phyloP scores from a whole-genome alignment of 2,113 vertebrate genomes.

The Nothobranchius kuhntae region DNA sequence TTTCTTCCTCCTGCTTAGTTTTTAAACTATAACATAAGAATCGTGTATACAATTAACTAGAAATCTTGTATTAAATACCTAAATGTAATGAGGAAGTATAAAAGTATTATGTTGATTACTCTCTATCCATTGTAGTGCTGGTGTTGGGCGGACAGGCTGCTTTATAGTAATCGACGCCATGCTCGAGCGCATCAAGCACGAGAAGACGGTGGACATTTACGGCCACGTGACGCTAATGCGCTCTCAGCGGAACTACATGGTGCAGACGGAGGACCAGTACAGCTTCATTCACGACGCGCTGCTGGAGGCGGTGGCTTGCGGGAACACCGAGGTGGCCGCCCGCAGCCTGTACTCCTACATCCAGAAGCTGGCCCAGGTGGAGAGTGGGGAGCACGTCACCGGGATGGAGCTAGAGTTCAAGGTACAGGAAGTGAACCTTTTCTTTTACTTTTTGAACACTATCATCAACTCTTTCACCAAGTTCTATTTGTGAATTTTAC shows the following conservation, averaged over 20 bases:
- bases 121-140: slow-evolving; percentile 79
- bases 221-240: slow-evolving; percentile 98
- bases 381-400: slow-evolving; percentile 91
- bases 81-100: no score
- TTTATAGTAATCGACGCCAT: slow-evolving; percentile 98
- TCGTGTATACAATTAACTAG: no score
- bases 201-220: slow-evolving; percentile 97
- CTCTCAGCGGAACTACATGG: slow-evolving; percentile 98
- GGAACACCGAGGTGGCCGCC: slow-evolving; percentile 94
- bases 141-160: slow-evolving; percentile 94
- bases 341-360: slow-evolving; percentile 95
- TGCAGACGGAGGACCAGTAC: slow-evolving; percentile 99
- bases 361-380: slow-evolving; percentile 94
- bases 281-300: slow-evolving; percentile 98
- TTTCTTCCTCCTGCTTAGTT: slow-evolving; percentile 24
- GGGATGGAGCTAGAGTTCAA: slow-evolving; percentile 99
- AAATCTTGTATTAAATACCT: no score
- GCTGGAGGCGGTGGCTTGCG: slow-evolving; percentile 95
- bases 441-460: no score
- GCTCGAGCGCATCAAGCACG: slow-evolving; percentile 95
- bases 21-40: slow-evolving; percentile 21
- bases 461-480: no score
- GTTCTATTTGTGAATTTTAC: no score
- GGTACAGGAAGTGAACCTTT: slow-evolving; percentile 68
- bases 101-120: neutral